Evolutionary conservation across 2,888 invertebrate species (phyloP).

Genomic region (Drosophila aldrichi): DNA sequence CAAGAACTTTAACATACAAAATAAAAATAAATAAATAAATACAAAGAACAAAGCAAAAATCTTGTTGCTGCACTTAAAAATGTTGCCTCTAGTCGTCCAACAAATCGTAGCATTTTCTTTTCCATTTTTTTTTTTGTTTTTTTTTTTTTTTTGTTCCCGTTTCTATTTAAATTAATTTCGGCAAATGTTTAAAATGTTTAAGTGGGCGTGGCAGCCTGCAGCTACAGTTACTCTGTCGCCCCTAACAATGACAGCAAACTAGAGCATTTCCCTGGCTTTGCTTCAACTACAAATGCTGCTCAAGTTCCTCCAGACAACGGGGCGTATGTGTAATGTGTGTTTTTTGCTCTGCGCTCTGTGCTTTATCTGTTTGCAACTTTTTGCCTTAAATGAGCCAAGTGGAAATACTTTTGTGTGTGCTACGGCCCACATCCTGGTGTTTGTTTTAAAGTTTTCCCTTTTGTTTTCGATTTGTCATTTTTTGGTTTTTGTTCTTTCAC

Average conservation of each 20-base stretch:
- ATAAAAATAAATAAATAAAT: constrained; percentile 6
- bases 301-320: constrained; percentile 57
- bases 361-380: constrained; percentile 54
- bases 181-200: constrained; percentile 66
- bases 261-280: constrained; percentile 36
- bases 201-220: constrained; percentile 56
- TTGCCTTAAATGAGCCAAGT: constrained; percentile 27
- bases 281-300: constrained; percentile 48
- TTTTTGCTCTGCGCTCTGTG: constrained; percentile 20
- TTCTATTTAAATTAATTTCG: constrained; percentile 77
- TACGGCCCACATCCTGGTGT: constrained; percentile 25
- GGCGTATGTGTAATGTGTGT: constrained; percentile 74
- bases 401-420: constrained; percentile 18
- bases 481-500: background rate
- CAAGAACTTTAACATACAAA: constrained; percentile 13
- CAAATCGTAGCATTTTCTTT: constrained; percentile 50
- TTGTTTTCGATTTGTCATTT: constrained; percentile 10
- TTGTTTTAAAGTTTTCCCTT: constrained; percentile 42
- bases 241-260: constrained; percentile 22
- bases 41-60: constrained; percentile 9
- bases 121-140: background rate
- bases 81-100: constrained; percentile 17
- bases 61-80: constrained; percentile 55
- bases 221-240: background rate
- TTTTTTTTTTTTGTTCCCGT: constrained; percentile 15